Base-by-base conservation (phyloP, 2,888 invertebrate genomes). In the Empis livida region DNA sequence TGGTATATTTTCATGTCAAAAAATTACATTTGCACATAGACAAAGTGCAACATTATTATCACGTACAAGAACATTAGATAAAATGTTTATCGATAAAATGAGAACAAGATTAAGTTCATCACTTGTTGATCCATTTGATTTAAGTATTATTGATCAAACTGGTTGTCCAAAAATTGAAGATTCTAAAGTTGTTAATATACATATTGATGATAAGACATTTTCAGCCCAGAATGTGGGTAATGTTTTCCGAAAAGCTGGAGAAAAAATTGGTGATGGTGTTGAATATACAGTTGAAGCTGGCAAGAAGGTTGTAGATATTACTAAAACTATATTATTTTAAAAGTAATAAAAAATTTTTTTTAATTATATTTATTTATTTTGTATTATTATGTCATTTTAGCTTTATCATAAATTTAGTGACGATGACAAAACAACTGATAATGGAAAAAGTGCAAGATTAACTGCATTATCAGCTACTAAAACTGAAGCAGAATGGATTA, bases 11-110 rank as follows among this genome's bases (percentile, higher is more conserved):
- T 84, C 84, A 0, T 88, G 88, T 58, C 87, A 88, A 65, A 82
- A 80, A 59, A 61, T 88, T 13, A 49, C 49, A 30, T 81, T 87
- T 56, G 82, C 81, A 1, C 82, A 88, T 64, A 73, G 87, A 5
- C 79, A 82, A 51, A 85, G 86, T 1, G 84, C 85, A 1, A 84
- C 87, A 45, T 86, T 93, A 53, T 72, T 87, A n/a, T 86, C 85
- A 1, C 76, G 87, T 44, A 76, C 72, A 15, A 79, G 79, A 54
- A 82, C 80, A 35, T 72, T 87, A 43, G 88, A 85, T 54, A 82
- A 77, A 61, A 73, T 77, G 43, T 82, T 74, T 52, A 56, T 84
- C 9, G 84, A 84, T 54, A 82, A 83, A 77, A 65, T 86, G 60
- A 80, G 85, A 20, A 68, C 73, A 14, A 77, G 76, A 56, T 62